These are phyloP conservation scores for Epinephelus awoara DNA, from an alignment of 2,797 vertebrate species.

Conservation along the genomic window DNA sequence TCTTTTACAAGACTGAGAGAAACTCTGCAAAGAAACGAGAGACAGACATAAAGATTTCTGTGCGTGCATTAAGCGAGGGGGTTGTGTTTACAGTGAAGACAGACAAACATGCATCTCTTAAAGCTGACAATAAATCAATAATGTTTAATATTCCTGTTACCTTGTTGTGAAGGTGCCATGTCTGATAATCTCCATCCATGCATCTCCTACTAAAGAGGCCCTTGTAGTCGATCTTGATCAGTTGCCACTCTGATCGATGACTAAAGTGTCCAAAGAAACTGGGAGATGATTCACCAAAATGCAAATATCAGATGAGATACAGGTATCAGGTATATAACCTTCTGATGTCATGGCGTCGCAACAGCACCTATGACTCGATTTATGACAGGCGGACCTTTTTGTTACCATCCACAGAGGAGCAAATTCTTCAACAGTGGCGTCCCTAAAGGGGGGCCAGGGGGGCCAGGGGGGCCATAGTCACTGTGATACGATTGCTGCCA, in stretches of 20 bases:
- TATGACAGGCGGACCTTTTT: slow-evolving; percentile 20
- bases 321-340: background rate
- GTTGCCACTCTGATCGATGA: slow-evolving; percentile 96
- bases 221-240: slow-evolving; percentile 97
- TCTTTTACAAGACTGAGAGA: slow-evolving; percentile 21
- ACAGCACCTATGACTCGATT: slow-evolving; percentile 7
- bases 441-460: too few species aligned
- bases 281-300: slow-evolving; percentile 21
- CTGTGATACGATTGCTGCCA: too few species aligned
- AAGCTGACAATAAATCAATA: slow-evolving; percentile 52
- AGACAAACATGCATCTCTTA: slow-evolving; percentile 22
- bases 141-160: slow-evolving; percentile 79
- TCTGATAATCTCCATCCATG: slow-evolving; percentile 94
- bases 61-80: background rate
- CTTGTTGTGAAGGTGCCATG: slow-evolving; percentile 96
- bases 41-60: background rate
- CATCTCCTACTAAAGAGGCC: slow-evolving; percentile 91
- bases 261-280: slow-evolving; percentile 98
- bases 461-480: too few species aligned
- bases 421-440: slow-evolving; percentile 1
- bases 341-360: slow-evolving; percentile 8
- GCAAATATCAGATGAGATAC: slow-evolving; percentile 24
- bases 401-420: slow-evolving; percentile 37
- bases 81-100: slow-evolving; percentile 40
- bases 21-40: slow-evolving; percentile 9